A percentile compares a stretch with the other conserved stretches of the same genome.
These are phyloP conservation scores for Drosophila gaucha DNA, from an alignment of 2,888 invertebrate genomes.

Conservation along the genomic window DNA sequence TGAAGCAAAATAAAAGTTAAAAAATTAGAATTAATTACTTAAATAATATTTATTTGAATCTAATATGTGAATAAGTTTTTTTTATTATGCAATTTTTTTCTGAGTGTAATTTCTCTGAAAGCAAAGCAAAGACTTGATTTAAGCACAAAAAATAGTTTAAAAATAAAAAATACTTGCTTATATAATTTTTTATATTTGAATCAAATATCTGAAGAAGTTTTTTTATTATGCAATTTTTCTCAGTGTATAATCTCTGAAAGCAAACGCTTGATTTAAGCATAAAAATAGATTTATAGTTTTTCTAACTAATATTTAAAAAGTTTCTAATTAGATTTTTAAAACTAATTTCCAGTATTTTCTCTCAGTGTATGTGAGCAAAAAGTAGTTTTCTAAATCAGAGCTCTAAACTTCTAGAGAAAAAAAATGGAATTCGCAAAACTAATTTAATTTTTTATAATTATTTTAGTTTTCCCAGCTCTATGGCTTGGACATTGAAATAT, in stretches of 20 bases:
- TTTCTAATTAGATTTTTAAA: no score
- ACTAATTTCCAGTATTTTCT: not conserved
- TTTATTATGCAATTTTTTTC: no score
- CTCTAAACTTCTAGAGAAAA: not conserved
- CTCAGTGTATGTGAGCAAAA: conserved; percentile 2
- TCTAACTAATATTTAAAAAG: no score
- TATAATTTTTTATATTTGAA: not conserved
- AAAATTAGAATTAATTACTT: no score
- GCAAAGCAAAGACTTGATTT: not conserved
- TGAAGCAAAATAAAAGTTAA: no score
- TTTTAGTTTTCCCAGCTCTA: conserved; percentile 11
- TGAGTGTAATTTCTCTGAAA: not conserved
- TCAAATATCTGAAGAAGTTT: not conserved
- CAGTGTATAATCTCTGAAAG: no score
- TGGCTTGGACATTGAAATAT: conserved; percentile 25
- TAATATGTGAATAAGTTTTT: no score
- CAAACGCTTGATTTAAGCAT: no score
- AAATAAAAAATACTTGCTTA: no score
- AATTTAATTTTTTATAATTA: conserved; percentile 7
- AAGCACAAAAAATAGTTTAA: not conserved
- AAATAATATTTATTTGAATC: no score
- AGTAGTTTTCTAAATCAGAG: not conserved
- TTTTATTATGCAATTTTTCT: no score
- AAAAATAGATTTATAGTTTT: no score
- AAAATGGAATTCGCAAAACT: not conserved